phyloP scores from a whole-genome alignment of 2,113 vertebrate genomes.

The Nothoprocta pentlandii region DNA sequence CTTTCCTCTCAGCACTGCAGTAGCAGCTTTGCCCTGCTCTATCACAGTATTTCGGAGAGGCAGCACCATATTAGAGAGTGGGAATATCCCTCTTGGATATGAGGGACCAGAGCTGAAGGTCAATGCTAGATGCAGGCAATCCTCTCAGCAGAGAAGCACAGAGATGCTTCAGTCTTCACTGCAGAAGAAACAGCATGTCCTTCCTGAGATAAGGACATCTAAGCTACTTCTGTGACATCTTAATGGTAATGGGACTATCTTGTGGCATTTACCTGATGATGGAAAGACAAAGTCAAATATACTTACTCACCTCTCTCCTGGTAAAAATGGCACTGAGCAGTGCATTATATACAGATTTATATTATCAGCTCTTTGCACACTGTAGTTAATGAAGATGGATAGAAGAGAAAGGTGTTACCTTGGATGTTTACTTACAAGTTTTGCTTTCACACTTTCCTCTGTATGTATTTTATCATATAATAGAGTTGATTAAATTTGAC shows the following conservation, averaged over 20 bases:
- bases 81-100: neutral
- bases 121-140: neutral
- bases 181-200: neutral
- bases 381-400: neutral
- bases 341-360: neutral
- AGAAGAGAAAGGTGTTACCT: neutral
- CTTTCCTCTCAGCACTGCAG: neutral
- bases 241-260: neutral
- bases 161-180: accelerated
- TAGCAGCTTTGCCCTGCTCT: neutral
- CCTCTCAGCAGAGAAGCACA: neutral
- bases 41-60: neutral
- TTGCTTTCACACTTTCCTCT: neutral
- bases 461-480: neutral
- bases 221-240: neutral
- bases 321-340: neutral
- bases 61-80: neutral
- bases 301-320: neutral
- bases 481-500: neutral
- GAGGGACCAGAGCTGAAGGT: neutral
- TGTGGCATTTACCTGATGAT: neutral
- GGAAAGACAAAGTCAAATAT: neutral
- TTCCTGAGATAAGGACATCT: neutral
- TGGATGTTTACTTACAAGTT: neutral
- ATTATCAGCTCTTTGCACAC: neutral